Evolutionary conservation across 2,113 vertebrate species (phyloP), one percentile per base, ranked within the genome.

Genomic region (Chamaetylas fuelleborni): DNA sequence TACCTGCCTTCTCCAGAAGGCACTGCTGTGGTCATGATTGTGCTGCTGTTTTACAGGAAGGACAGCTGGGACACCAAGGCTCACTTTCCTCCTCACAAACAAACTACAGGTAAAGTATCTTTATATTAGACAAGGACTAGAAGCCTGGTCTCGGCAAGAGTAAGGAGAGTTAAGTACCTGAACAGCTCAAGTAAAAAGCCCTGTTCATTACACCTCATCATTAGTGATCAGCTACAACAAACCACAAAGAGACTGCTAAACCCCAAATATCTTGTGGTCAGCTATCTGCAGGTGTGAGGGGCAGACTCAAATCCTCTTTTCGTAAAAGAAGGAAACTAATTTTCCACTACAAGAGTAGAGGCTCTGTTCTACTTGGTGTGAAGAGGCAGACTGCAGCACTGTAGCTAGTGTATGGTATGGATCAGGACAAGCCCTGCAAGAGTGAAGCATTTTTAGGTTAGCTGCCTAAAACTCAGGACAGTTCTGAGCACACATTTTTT

Each of bases 191-290:
- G 43, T 22, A 42, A 77, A 76, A 88, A 50, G 28, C 17, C 69
- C 24, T 70, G 50, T 28, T 54, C 38, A n/a, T 81, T 86, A 36
- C 5, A 13, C 45, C 13, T 76, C 48, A 29, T 50, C 0, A 0
- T 26, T 43, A 83, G 38, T 36, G 22, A 88, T 50, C 8, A 90
- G 36, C 45, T 83, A 31, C 42, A 65, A 50, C 3, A 33, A 86
- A 76, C 10, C 58, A 51, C 33, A 85, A 43, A 8, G 29, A 92
- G 48, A 80, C n/a, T 60, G 48, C 22, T 72, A 72, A 69, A 48
- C 17, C 16, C 70, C 57, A 60, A 69, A 56, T 53, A 80, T 10
- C 42, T n/a, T 81, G 57, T 40, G 26, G 34, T 40, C 58, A 86
- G 45, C 67, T 61, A 4, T 43, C 48, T 86, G 58, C 62, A 74